These are phyloP conservation scores for Papilio polytes DNA, from an alignment of 1,140 invertebrate species.

Conservation along the genomic window DNA sequence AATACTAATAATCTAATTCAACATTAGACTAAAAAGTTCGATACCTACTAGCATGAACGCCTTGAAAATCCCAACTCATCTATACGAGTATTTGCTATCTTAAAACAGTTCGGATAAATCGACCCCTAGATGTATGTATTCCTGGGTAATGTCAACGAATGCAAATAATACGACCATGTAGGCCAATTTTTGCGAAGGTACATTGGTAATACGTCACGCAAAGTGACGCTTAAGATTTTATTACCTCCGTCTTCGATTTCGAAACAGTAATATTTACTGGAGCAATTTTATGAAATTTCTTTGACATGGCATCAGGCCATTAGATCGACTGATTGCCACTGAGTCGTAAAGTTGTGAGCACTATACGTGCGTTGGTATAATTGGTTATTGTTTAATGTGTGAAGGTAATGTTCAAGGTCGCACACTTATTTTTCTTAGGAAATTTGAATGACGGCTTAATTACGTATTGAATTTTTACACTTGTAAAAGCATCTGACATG, in stretches of 20 bases:
- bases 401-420: slow-evolving; percentile 17
- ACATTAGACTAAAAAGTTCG: too few species aligned
- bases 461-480: not conserved
- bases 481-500: not conserved
- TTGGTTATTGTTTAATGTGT: slow-evolving; percentile 39
- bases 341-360: slow-evolving; percentile 44
- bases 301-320: slow-evolving; percentile 79
- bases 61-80: too few species aligned
- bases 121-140: not conserved
- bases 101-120: too few species aligned
- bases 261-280: slow-evolving; percentile 66
- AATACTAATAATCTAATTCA: too few species aligned
- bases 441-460: slow-evolving; percentile 14
- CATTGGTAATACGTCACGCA: slow-evolving; percentile 73
- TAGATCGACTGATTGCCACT: slow-evolving; percentile 73
- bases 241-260: slow-evolving; percentile 56
- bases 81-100: too few species aligned
- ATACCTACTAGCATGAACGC: too few species aligned
- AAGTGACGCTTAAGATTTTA: slow-evolving; percentile 76
- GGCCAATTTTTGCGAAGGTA: slow-evolving; percentile 44
- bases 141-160: not conserved
- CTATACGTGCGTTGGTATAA: slow-evolving; percentile 43
- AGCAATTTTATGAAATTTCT: slow-evolving; percentile 73
- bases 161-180: slow-evolving; percentile 39
- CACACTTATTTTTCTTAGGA: slow-evolving; percentile 5